Conservation (phyloP, 2,113 vertebrate genomes). For the Bambusicola thoracicus region DNA sequence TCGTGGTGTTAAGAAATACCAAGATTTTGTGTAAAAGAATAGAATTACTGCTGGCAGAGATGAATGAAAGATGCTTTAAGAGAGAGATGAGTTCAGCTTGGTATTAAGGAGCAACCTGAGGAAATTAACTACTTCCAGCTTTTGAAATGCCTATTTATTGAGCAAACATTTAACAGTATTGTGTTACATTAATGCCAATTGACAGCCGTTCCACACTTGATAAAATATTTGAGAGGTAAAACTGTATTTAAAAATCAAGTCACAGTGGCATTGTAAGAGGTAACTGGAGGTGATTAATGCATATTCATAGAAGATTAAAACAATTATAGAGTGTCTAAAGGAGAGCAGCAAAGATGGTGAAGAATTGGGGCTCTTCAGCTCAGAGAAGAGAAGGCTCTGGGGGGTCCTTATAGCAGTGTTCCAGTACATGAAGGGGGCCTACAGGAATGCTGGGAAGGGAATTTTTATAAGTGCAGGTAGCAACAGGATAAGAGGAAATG, state of each 20-base stretch:
- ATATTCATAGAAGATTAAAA: background rate
- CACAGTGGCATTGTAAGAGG: background rate
- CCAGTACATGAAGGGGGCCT: too few species aligned
- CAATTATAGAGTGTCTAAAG: background rate
- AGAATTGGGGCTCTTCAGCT: background rate
- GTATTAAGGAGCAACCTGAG: background rate
- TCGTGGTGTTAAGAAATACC: accelerated
- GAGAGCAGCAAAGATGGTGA: background rate
- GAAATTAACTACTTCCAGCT: background rate
- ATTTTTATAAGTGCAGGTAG: too few species aligned
- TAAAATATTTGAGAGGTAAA: background rate
- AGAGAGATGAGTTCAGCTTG: background rate
- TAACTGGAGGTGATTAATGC: background rate
- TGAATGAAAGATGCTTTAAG: background rate
- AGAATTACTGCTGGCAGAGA: background rate
- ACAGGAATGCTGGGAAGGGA: too few species aligned
- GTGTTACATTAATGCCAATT: background rate
- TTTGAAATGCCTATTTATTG: background rate
- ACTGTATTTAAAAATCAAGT: background rate
- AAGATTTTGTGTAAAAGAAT: background rate
- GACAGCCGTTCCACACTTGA: background rate
- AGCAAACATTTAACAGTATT: background rate
- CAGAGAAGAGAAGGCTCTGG: background rate
- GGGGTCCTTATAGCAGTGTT: too few species aligned
- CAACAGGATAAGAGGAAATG: too few species aligned